These are phyloP conservation scores for Candoia aspera DNA, from an alignment of 2,113 vertebrate species.

Conservation along the genomic window DNA sequence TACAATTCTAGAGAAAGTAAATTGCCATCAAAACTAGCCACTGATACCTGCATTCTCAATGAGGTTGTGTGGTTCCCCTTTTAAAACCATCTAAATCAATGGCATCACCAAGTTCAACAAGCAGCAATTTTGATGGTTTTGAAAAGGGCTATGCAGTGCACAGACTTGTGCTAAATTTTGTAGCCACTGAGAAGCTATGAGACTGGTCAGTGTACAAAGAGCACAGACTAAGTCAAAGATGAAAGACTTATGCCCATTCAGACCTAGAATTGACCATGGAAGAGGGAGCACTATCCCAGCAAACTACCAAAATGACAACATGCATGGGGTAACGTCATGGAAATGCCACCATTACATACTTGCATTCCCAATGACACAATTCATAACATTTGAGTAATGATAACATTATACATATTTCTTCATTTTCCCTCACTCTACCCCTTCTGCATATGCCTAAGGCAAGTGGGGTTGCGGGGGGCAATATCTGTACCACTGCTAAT, in stretches of 20 bases:
- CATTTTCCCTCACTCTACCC: background rate
- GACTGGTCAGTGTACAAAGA: background rate
- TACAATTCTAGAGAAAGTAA: background rate
- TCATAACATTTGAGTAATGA: background rate
- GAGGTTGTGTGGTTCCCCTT: background rate
- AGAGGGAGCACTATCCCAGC: background rate
- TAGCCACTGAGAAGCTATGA: background rate
- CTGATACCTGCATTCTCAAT: background rate
- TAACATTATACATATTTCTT: background rate
- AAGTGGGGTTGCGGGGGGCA: background rate
- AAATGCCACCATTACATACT: background rate
- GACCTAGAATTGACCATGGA: background rate
- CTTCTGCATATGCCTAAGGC: background rate
- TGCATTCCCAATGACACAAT: background rate
- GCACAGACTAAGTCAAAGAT: background rate
- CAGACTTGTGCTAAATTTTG: background rate
- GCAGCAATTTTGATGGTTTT: background rate
- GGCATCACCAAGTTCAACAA: background rate
- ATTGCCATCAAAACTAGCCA: background rate
- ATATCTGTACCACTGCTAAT: background rate
- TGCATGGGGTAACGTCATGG: background rate
- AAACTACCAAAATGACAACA: background rate
- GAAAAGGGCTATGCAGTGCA: background rate
- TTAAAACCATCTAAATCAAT: background rate
- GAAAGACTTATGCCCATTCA: background rate